Base-by-base conservation (phyloP, 2,797 vertebrate genomes). In the Valencia hispanica region DNA sequence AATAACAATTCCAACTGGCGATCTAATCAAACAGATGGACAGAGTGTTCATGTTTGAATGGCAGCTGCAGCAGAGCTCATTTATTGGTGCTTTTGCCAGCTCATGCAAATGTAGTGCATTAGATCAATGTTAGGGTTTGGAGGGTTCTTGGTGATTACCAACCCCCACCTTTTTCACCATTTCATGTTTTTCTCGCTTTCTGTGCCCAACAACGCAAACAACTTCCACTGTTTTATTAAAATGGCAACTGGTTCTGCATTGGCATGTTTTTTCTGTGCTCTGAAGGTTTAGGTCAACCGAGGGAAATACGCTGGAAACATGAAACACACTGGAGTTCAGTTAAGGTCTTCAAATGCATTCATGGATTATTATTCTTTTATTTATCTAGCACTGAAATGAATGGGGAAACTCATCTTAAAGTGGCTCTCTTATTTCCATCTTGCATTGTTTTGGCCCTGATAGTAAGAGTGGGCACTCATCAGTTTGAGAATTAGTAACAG, bases 21-120 rank as follows among this genome's bases (percentile, higher is more conserved):
- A 63, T 86, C 57, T 73, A 84, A 87, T 89, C 76, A 84, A 86
- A 91, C 87, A 90, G 87, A 85, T 86, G 83, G 79, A 84, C 36
- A 39, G 74, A 77, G 70, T 73, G 77, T 84, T 79, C 77, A 72
- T 84, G 84, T 73, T 78, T 83, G 80, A 87, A 73, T 72, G 72
- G 84, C 86, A 84, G 84, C 84, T 87, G 83, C 66, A 84, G 81
- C 77, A 75, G 14, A 71, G 83, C 78, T 74, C 72, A 85, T 73
- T 81, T 73, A 75, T 80, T 73, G 79, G 30, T 79, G 86, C 76
- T 79, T 78, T 55, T 88, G 80, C 87, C 86, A 88, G 82, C 87
- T 85, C 85, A 90, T 91, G 71, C 84, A 87, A 89, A 93, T 93
- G 83, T 83, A 84, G 0, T 39, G 45, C 7, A 47, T 70, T 77